phyloP scores from a whole-genome alignment of 2,888 invertebrate species.

The Leuctra nigra region DNA sequence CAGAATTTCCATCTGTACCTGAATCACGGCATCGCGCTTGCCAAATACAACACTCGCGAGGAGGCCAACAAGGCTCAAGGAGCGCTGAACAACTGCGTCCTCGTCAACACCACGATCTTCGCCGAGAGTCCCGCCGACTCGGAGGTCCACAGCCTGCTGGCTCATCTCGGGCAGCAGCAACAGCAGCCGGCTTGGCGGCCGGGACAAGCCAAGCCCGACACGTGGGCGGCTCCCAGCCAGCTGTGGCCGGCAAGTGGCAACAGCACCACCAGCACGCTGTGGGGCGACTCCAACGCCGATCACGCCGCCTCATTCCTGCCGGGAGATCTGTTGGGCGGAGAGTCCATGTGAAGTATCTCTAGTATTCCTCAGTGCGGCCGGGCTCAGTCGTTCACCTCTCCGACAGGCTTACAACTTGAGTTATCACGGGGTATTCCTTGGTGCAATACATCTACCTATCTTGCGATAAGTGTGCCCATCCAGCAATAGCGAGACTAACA shows the following conservation, averaged over 20 bases:
- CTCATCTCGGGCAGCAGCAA: conserved; percentile 65
- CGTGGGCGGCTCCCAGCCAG: conserved; percentile 37
- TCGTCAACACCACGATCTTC: conserved; percentile 91
- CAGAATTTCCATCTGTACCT: conserved; percentile 89
- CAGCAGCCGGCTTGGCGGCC: conserved; percentile 36
- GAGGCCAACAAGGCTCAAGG: conserved; percentile 96
- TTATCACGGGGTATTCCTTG: too few relatives aligned
- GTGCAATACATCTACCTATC: too few relatives aligned
- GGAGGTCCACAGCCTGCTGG: conserved; percentile 80
- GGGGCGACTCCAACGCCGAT: conserved; percentile 55
- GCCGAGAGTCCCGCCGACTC: conserved; percentile 83
- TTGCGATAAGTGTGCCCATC: too few relatives aligned
- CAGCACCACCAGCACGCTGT: conserved; percentile 42
- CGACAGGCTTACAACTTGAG: too few relatives aligned
- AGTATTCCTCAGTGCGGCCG: too few relatives aligned
- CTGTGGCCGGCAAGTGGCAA: conserved; percentile 65
- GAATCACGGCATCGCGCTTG: conserved; percentile 90
- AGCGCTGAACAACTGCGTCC: conserved; percentile 90
- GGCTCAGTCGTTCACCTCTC: too few relatives aligned
- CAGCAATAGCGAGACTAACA: too few relatives aligned
- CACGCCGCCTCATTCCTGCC: conserved; percentile 81
- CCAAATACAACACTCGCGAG: conserved; percentile 87
- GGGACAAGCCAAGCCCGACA: conserved; percentile 21
- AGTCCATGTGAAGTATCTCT: conserved; percentile 59
- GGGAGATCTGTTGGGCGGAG: conserved; percentile 79